These are phyloP conservation scores for Brachystomella parvula DNA, from an alignment of 1,140 invertebrate species.

Conservation along the genomic window DNA sequence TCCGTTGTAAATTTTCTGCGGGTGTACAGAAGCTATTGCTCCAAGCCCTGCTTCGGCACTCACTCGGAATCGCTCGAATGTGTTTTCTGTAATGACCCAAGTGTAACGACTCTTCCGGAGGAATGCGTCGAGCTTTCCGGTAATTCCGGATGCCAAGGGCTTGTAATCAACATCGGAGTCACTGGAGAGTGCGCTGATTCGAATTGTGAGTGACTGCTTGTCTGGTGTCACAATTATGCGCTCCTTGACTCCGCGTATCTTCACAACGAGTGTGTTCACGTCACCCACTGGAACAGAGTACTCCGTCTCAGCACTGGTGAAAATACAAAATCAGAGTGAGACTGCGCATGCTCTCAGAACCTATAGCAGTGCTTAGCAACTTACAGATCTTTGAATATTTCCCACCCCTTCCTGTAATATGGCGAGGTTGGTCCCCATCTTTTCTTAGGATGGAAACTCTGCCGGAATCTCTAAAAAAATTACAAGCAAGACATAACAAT, in stretches of 20 bases:
- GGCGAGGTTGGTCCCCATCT: background rate
- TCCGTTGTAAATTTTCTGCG: background rate
- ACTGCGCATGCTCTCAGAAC: no score
- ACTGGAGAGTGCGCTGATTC: background rate
- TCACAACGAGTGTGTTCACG: background rate
- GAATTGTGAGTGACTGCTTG: background rate
- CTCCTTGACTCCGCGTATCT: background rate
- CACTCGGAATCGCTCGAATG: background rate
- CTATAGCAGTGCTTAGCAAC: no score
- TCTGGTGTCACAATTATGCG: background rate
- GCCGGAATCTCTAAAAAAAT: background rate
- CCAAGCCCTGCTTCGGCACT: background rate
- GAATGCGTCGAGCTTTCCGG: background rate
- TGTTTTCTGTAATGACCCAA: background rate
- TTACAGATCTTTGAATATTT: slow-evolving; percentile 2
- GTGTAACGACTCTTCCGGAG: background rate
- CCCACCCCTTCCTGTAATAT: background rate
- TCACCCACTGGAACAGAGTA: background rate
- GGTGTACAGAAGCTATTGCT: background rate
- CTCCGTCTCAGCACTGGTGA: background rate
- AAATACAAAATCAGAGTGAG: no score
- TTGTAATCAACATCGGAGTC: background rate
- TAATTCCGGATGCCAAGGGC: background rate
- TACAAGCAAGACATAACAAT: no score
- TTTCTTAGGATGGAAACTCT: background rate